These are phyloP conservation scores for Coilia nasus DNA, from an alignment of 2,797 vertebrate genomes.

Conservation along the genomic window DNA sequence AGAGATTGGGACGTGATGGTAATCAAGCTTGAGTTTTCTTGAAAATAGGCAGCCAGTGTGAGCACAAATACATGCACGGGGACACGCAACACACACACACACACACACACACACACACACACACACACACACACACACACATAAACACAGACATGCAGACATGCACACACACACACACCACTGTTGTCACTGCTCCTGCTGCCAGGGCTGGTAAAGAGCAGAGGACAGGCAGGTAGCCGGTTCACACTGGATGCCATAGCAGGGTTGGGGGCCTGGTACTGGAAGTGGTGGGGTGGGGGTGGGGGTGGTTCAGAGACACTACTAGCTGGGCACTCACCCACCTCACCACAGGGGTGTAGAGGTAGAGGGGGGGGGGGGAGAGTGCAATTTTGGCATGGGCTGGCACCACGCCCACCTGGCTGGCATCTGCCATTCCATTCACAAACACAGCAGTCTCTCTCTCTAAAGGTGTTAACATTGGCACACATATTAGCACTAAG, in stretches of 20 bases:
- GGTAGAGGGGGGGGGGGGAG: neutral
- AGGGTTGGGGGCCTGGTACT: too few species aligned
- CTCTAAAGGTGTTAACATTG: neutral
- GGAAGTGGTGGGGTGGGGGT: too few species aligned
- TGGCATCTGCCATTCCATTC: neutral
- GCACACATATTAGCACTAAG: neutral
- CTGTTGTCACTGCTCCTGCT: too few species aligned
- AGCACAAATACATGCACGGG: too few species aligned
- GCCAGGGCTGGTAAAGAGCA: too few species aligned
- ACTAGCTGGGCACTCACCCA: too few species aligned
- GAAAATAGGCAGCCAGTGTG: neutral
- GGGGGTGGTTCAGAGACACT: too few species aligned
- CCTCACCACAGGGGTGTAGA: neutral
- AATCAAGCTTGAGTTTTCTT: conserved; percentile 13
- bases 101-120: too few species aligned
- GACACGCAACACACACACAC: too few species aligned
- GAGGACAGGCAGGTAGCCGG: too few species aligned
- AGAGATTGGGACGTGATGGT: neutral
- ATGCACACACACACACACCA: neutral
- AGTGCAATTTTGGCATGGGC: neutral
- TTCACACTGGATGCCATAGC: too few species aligned
- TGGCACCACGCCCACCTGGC: neutral
- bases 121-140: too few species aligned
- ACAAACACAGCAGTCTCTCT: neutral
- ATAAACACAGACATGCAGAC: neutral